phyloP scores from a whole-genome alignment of 2,888 invertebrate species.

The Lamellibrachia satsuma region DNA sequence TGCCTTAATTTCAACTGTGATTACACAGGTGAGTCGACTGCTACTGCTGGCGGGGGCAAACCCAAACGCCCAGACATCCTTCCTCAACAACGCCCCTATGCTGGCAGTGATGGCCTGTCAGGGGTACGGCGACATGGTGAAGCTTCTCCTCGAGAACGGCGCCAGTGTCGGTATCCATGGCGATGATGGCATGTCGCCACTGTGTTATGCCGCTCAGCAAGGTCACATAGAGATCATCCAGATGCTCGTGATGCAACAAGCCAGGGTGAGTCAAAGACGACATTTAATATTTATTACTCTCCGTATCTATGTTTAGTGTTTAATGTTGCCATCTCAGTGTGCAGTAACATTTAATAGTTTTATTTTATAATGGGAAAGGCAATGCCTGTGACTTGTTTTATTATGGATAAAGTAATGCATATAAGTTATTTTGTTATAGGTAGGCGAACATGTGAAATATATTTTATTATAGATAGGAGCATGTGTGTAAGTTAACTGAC shows the following conservation, averaged over 20 bases:
- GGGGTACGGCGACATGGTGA: slow-evolving; percentile 91
- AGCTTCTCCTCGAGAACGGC: slow-evolving; percentile 88
- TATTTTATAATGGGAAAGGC: not conserved
- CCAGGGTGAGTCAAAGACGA: slow-evolving; percentile 57
- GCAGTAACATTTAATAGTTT: not conserved
- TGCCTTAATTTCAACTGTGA: not conserved
- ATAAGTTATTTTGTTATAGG: not conserved
- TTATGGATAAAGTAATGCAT: not conserved
- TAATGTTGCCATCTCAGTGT: slow-evolving; percentile 19
- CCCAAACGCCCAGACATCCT: slow-evolving; percentile 84
- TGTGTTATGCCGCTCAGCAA: slow-evolving; percentile 85
- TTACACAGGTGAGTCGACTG: slow-evolving; percentile 80
- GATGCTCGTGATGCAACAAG: slow-evolving; percentile 71
- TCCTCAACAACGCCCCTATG: slow-evolving; percentile 71
- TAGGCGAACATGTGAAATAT: not conserved
- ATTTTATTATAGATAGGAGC: too few species aligned
- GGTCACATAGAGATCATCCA: slow-evolving; percentile 82
- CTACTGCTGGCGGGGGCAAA: slow-evolving; percentile 89
- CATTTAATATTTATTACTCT: not conserved
- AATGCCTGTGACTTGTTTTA: not conserved
- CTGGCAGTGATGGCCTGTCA: slow-evolving; percentile 89
- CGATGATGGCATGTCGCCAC: slow-evolving; percentile 86
- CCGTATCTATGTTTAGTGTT: not conserved
- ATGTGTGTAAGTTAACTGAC: not conserved
- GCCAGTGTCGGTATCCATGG: slow-evolving; percentile 87